These are phyloP conservation scores for Penaeus indicus DNA, from an alignment of 1,140 invertebrate species.

Conservation along the genomic window DNA sequence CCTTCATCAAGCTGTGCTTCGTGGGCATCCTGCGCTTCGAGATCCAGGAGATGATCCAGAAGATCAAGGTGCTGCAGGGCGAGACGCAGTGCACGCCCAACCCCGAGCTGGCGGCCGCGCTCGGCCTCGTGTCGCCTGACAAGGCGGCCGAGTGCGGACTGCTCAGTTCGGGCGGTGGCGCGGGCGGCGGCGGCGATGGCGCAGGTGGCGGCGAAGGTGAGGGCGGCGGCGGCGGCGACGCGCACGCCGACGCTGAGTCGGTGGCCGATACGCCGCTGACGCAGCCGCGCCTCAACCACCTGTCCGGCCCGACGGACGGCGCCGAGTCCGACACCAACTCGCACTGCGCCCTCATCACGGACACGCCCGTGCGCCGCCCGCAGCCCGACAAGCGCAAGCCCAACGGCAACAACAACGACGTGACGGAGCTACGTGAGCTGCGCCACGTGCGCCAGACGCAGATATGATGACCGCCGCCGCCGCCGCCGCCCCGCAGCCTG, in stretches of 20 bases:
- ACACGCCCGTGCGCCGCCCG: constrained; percentile 69
- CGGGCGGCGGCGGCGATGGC: background rate
- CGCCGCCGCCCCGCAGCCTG: background rate
- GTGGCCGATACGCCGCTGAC: constrained; percentile 56
- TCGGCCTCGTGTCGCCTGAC: constrained; percentile 64
- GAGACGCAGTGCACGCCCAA: constrained; percentile 68
- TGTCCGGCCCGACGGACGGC: constrained; percentile 72
- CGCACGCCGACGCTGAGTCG: constrained; percentile 32
- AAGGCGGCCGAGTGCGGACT: constrained; percentile 53
- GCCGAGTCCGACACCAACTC: constrained; percentile 78
- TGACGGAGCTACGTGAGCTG: constrained; percentile 71
- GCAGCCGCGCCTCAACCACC: constrained; percentile 59
- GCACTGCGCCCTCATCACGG: constrained; percentile 75
- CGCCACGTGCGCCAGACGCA: constrained; percentile 67
- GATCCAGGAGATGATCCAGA: constrained; percentile 80
- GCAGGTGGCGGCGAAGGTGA: constrained; percentile 30
- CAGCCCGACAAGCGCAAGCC: constrained; percentile 70
- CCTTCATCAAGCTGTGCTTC: constrained; percentile 91
- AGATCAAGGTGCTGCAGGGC: constrained; percentile 78
- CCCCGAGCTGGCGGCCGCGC: constrained; percentile 68
- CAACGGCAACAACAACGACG: constrained; percentile 80
- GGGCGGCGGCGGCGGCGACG: constrained; percentile 31
- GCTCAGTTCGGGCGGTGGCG: constrained; percentile 39
- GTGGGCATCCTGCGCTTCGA: constrained; percentile 82
- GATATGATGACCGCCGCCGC: constrained; percentile 66